These are phyloP conservation scores for Mythimna vitellina DNA, from an alignment of 2,888 invertebrate genomes.

Conservation along the genomic window DNA sequence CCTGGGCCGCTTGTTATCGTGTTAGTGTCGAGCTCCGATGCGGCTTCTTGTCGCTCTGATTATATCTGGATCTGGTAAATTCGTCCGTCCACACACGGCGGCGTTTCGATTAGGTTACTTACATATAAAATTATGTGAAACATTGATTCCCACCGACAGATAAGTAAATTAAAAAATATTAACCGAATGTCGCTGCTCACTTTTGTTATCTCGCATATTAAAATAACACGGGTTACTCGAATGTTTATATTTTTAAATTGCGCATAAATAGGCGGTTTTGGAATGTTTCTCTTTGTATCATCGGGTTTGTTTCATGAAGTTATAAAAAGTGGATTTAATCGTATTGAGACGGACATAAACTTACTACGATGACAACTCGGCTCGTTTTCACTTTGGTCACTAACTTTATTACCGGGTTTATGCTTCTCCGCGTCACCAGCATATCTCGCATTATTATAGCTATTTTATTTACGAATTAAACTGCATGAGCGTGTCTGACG, in stretches of 20 bases:
- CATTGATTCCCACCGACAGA: slow-evolving; percentile 78
- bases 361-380: slow-evolving; percentile 82
- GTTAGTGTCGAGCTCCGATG: slow-evolving; percentile 78
- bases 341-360: slow-evolving; percentile 77
- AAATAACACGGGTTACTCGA: slow-evolving; percentile 48
- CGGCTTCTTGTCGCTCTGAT: slow-evolving; percentile 86
- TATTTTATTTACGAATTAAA: slow-evolving; percentile 68
- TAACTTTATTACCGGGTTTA: slow-evolving; percentile 77
- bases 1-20: slow-evolving; percentile 82
- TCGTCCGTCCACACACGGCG: slow-evolving; percentile 82
- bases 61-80: slow-evolving; percentile 87
- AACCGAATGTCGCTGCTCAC: slow-evolving; percentile 60
- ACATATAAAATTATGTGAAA: slow-evolving; percentile 84
- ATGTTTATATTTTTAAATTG: slow-evolving; percentile 62
- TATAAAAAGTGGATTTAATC: slow-evolving; percentile 80
- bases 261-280: slow-evolving; percentile 64
- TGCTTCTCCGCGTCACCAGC: slow-evolving; percentile 59
- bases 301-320: slow-evolving; percentile 64
- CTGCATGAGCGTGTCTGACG: slow-evolving; percentile 26
- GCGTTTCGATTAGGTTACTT: slow-evolving; percentile 83
- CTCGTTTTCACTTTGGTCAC: slow-evolving; percentile 81
- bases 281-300: slow-evolving; percentile 67
- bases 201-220: slow-evolving; percentile 66
- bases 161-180: slow-evolving; percentile 75
- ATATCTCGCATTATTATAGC: slow-evolving; percentile 60